Base-by-base conservation (phyloP, 2,888 invertebrate species). In the Acleris holmiana region DNA sequence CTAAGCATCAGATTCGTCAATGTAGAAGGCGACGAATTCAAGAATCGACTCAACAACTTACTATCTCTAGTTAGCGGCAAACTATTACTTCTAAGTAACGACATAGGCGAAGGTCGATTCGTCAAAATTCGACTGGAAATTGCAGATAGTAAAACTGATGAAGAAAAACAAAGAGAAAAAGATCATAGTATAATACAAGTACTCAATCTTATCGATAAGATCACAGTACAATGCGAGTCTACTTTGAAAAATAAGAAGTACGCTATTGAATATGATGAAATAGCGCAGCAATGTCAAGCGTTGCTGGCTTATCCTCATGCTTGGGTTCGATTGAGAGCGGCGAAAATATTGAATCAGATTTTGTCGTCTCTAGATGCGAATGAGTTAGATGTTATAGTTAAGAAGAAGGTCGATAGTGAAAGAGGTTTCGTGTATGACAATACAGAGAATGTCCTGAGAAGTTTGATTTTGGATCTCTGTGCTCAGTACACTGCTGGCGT, bases 251-350 rank as follows among this genome's bases (percentile, higher is more conserved):
- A 91, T 68, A 83, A 86, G 3, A 89, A 91, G 46, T 91, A 87
- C 67, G 64, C 71, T 0, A 82, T 84, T 29, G 89, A 93, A 55
- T 86, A 93, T 3, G 94, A 96, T 67, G 93, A 93, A 67, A 84
- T 96, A 74, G 93, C 94, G 58, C 95, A 94, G 78, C 94, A 95
- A 76, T 94, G 95, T 73, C 96, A 97, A 83, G 93, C 91, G 18
- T 93, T 97, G 49, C 82, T 98, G 17, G 95, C 94, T 0, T 95
- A 98, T 83, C 96, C 97, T 15, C 98, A 98, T 80, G 94, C 95
- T 40, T 98, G 98, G 98, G 97, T 98, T 0, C 94, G 98, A 61
- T 88, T 97, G 51, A 94, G 94, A 65, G 94, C 97, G 0, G 94
- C 95, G 0, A 97, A 97, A 81, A 93, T 98, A 68, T 85, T 98